Conservation (phyloP, 2,113 vertebrate genomes). For the Phylloscopus whistleri region DNA sequence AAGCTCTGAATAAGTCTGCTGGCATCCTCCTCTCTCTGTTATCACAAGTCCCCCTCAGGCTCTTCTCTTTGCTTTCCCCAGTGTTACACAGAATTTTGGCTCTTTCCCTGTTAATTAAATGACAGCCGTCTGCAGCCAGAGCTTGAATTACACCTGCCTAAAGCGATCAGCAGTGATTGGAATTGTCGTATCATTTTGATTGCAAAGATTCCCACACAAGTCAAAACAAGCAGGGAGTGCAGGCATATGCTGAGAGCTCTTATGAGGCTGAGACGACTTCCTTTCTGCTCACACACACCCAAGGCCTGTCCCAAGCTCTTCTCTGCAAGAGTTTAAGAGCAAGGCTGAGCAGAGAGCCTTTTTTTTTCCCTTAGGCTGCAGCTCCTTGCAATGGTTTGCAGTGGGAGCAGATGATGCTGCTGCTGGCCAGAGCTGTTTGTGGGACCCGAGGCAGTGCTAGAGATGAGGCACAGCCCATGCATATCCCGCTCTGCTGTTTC, state of each 20-base stretch:
- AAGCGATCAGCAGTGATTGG: constrained; percentile 6
- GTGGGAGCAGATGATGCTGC: neutral
- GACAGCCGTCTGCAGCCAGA: constrained; percentile 35
- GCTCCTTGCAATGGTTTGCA: neutral
- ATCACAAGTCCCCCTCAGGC: neutral
- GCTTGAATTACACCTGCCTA: constrained; percentile 54
- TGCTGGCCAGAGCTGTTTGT: neutral
- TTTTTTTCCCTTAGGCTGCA: neutral
- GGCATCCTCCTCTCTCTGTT: neutral
- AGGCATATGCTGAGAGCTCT: neutral
- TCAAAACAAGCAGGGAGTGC: neutral
- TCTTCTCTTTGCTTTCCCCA: constrained; percentile 15
- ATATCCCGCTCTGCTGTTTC: neutral
- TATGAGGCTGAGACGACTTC: neutral
- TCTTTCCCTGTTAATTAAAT: constrained; percentile 43
- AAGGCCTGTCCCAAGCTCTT: neutral
- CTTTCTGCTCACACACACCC: neutral
- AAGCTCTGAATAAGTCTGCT: neutral
- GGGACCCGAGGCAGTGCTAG: neutral
- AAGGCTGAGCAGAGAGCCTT: neutral
- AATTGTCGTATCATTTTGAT: neutral
- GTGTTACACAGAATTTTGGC: neutral
- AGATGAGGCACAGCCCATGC: neutral
- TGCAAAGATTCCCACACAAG: constrained; percentile 29
- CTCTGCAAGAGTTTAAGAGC: neutral